phyloP scores from a whole-genome alignment of 2,888 invertebrate species.

The Sericinus montela region DNA sequence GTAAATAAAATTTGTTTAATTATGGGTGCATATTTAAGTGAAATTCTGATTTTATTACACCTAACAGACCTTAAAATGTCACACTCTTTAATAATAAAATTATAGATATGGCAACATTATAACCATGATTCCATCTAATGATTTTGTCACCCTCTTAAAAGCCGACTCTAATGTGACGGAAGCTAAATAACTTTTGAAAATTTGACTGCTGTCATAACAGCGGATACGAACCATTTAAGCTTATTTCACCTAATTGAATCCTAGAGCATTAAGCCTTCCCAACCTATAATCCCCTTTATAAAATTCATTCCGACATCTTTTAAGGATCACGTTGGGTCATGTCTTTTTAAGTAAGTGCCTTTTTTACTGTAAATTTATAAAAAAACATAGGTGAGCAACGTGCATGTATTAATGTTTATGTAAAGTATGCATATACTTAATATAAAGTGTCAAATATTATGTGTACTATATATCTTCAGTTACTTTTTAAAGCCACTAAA shows the following conservation, averaged over 20 bases:
- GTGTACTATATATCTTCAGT: too few species aligned
- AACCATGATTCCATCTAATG: constrained; percentile 30
- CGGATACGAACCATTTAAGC: constrained; percentile 74
- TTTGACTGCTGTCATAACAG: constrained; percentile 75
- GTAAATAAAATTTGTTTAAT: too few species aligned
- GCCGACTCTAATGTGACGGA: constrained; percentile 48
- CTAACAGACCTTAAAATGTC: not conserved
- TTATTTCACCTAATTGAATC: constrained; percentile 78
- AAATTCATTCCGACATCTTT: constrained; percentile 68
- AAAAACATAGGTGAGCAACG: not conserved
- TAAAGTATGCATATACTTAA: not conserved
- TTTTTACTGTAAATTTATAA: constrained; percentile 9
- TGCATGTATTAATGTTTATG: not conserved
- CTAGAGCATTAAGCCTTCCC: constrained; percentile 67
- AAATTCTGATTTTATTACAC: not conserved
- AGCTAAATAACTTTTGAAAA: constrained; percentile 54
- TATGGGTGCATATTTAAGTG: not conserved
- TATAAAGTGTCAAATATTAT: too few species aligned
- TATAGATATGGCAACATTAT: constrained; percentile 21
- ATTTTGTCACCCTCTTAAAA: constrained; percentile 48
- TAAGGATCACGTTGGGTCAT: constrained; percentile 51
- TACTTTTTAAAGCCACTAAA: too few species aligned
- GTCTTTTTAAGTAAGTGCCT: constrained; percentile 44
- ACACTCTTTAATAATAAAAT: constrained; percentile 16
- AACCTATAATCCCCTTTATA: constrained; percentile 74